Conservation (phyloP, 1,140 invertebrate species). For the Reticulitermes speratus region DNA sequence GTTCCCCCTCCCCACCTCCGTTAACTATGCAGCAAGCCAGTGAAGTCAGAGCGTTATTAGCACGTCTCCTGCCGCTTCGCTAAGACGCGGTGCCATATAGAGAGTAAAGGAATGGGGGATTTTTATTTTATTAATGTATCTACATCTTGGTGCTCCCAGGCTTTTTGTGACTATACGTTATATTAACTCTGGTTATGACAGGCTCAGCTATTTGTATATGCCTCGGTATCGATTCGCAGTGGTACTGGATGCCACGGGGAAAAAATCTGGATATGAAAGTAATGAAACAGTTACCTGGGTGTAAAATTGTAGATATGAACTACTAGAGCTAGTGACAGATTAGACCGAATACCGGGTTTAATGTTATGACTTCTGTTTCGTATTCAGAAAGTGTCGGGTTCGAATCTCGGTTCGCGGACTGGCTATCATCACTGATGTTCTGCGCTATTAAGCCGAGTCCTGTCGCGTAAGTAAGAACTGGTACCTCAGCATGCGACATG, state of each 20-base stretch:
- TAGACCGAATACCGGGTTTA: no score
- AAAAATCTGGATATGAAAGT: background rate
- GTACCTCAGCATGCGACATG: no score
- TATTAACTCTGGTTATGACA: slow-evolving; percentile 16
- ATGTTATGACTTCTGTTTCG: no score
- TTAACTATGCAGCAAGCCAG: background rate
- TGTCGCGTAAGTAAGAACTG: no score
- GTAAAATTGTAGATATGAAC: no score
- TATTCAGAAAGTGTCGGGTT: no score
- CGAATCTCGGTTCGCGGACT: no score
- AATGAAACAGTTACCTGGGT: background rate
- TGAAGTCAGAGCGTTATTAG: background rate
- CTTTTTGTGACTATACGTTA: slow-evolving; percentile 5
- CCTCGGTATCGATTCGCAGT: background rate
- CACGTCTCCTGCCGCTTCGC: background rate
- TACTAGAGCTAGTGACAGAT: no score
- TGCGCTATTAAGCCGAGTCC: no score
- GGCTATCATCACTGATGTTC: no score
- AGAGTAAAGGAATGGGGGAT: background rate
- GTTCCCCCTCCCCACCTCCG: background rate
- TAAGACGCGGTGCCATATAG: background rate
- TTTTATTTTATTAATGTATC: slow-evolving; percentile 15
- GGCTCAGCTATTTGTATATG: background rate
- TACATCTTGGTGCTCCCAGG: background rate
- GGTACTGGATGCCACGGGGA: background rate